Base-by-base conservation (phyloP, 2,113 vertebrate genomes). In the Hydrolagus affinis region DNA sequence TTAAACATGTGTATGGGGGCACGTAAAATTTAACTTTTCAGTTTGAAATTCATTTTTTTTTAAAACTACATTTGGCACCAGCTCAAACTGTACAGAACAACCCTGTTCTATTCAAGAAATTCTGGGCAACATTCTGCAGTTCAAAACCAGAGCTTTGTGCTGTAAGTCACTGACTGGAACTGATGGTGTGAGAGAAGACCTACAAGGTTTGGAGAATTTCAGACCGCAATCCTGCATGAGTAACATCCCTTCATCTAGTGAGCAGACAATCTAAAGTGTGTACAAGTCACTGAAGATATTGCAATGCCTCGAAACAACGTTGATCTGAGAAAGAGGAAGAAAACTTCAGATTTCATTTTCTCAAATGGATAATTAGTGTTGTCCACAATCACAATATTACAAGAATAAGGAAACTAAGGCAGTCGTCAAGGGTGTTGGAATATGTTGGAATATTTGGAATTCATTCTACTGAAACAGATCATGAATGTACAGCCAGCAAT, bases 101-200 rank as follows among this genome's bases (percentile, higher is more conserved):
- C 60, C 14, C 8, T 66, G 17, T 66, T 64, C 9, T 10, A 19
- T 83, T 83, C 64, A 66, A 32, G 78, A 28, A 2, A 83, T 28
- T 83, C 66, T 83, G 25, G 44, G 44, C 44, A 44, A 6, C 2
- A 44, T 44, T 44, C 44, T 66, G 62, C 60, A 66, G 11, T 28
- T 66, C 78, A 83, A 83, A 83, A 83, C 28, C 66, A 83, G 62
- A 68, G 8, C 23, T 62, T 80, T 30, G 10, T 32, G 78, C 32
- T 30, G 44, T 44, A 25, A 66, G 17, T 83, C 78, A 32, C 25
- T 25, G 30, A 17, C 11, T 30, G 17, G 25, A 83, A 83, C 66
- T 83, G 78, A 66, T 66, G 15, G 28, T 66, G 66, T 66, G 21
- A 15, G 28, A 30, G 62, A 62, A 83, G 62, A 83, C 28, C 62